Evolutionary conservation across 2,888 invertebrate genomes (phyloP), one percentile per base, ranked within the genome.

Genomic region (Cetonia aurata): DNA sequence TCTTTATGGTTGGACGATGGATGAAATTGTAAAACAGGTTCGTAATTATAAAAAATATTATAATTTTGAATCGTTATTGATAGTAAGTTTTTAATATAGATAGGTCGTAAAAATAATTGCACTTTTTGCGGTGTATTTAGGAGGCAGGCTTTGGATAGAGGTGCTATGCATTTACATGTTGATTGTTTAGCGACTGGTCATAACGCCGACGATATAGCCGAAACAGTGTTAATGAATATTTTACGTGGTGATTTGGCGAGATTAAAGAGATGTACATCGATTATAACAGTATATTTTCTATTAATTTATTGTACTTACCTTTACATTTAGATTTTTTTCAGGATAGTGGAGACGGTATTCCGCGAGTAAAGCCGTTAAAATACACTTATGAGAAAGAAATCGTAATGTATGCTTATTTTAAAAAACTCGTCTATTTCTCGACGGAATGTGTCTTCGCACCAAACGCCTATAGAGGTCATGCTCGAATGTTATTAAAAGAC

Each of bases 1-100:
- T 78, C 86, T 99, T 3, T 99, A 99, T 86, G 98, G 98, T 0
- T 99, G 99, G 99, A 98, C 99, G 3, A 98, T 98, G 98, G 99
- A 99, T 86, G 94, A 94, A 79, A 99, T 99, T 83, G 99, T 99
- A 0, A 89, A 89, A 52, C 92, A 93, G 84, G 93, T 59, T 55
- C 9, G 12, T 19, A 33, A 15, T 1, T 50, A 15, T 25, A 42
- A 44, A 67, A 13, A n/a, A 12, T 50, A 3, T 37, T 37, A 8
- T 37, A 8, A 37, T 37, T 52, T 53, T 19, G n/a, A 41, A 53
- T 10, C 3, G 53, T 48, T 17, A 12, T n/a, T 10, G 2, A 37
- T 10, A 37, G 8, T 4, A 10, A 6, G 67, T 37, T 74, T 83
- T 83, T 67, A 1, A n/a, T n/a, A 3, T 77, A 89, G 88, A 88